Conservation (phyloP, 2,113 vertebrate genomes). For the Zosterops hypoxanthus region DNA sequence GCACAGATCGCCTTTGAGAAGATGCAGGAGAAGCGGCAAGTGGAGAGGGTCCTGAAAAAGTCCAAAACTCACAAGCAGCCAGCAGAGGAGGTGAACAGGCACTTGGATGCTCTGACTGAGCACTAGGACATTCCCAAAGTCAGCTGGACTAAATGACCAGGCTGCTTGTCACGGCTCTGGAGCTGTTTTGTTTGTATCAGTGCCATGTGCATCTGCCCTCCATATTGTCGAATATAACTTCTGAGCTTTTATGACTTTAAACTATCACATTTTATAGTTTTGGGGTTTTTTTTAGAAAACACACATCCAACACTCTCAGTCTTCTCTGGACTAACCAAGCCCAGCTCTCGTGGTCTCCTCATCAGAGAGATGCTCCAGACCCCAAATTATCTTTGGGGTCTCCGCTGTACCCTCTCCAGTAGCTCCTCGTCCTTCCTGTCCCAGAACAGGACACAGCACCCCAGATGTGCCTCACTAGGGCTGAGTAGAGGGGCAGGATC, state of each 20-base stretch:
- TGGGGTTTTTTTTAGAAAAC: not conserved
- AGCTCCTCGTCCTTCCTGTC: not conserved
- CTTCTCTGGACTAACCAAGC: not conserved
- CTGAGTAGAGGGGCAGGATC: not conserved
- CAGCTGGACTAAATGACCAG: conserved; percentile 90
- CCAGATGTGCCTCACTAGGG: not conserved
- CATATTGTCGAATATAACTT: not conserved
- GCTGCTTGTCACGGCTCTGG: not conserved
- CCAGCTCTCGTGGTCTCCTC: not conserved
- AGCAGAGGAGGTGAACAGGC: conserved; percentile 93
- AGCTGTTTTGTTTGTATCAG: not conserved
- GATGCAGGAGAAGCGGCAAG: conserved; percentile 93
- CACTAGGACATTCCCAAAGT: conserved; percentile 95
- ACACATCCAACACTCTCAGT: not conserved
- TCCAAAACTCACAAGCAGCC: conserved; percentile 90
- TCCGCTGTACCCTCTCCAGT: not conserved
- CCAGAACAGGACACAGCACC: not conserved
- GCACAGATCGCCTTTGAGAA: conserved; percentile 90
- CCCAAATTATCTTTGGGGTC: not conserved
- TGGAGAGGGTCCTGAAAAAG: conserved; percentile 91
- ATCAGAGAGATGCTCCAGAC: not conserved
- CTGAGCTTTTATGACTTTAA: not conserved
- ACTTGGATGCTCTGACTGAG: conserved; percentile 89
- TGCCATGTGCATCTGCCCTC: not conserved
- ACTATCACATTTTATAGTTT: not conserved